Base-by-base conservation (phyloP, 2,888 invertebrate genomes). In the Stomorhina lunata region DNA sequence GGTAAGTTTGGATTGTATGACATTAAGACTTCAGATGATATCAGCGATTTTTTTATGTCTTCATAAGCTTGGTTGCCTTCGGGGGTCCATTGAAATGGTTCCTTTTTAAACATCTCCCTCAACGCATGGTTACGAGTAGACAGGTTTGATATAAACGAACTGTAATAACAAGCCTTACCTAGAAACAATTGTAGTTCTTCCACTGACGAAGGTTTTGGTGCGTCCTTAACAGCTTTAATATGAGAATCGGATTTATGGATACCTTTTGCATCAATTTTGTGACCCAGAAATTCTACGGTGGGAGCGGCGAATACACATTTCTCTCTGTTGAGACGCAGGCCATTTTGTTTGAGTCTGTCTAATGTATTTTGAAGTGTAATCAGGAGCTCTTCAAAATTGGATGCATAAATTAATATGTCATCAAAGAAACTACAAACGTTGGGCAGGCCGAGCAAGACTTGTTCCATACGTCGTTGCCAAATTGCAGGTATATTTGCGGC, bases 401-500 rank as follows among this genome's bases (percentile, higher is more conserved):
- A n/a, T 55, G 40, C 55, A 17, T 32, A 55, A 1, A 68, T 43
- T 4, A 32, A 53, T 50, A n/a, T n/a, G n/a, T n/a, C n/a, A n/a
- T n/a, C n/a, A n/a, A n/a, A n/a, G n/a, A n/a, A n/a, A 9, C 43
- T 68, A 17, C 32, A 17, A 22, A 53, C 15, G 37, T 68, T 37
- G 3, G 34, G 27, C 22, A 66, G n/a, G 4, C 48, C 66, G n/a
- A 50, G 22, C n/a, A 66, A 50, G 0, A 66, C 34, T 2, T 25
- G 7, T 15, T 66, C 65, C 65, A 66, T 66, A 15, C 37, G 50
- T 7, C 71, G 34, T 34, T 65, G 69, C 75, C 80, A 75, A 15
- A 75, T 80, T 9, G 55, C 65, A 20, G 75, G 65, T 5, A 80
- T 71, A 65, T 75, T 80, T 50, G 63, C 57, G 17, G 80, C 76